Base-by-base conservation (phyloP, 2,888 invertebrate genomes). In the Polyploca ridens region DNA sequence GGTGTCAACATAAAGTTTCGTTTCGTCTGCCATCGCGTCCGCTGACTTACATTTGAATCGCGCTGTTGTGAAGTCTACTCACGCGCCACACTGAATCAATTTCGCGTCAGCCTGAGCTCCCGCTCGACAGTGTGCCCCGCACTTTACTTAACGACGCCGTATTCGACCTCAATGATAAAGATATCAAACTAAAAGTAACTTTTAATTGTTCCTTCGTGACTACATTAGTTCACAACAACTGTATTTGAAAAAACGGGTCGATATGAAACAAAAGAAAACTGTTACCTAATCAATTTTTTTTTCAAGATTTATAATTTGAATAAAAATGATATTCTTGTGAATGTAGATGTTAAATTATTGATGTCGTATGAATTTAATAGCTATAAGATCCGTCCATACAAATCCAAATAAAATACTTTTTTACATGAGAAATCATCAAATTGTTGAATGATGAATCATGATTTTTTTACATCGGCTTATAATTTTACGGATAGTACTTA, bases 51-150 rank as follows among this genome's bases (percentile, higher is more conserved):
- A 90, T 90, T 92, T 90, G 90, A 88, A 90, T 89, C 83, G 83
- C 75, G 74, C 68, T 69, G 79, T 87, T 87, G 79, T 81, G 84
- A 81, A 93, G 86, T 87, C 91, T 69, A 72, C 82, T 84, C 93
- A 93, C 93, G 93, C 92, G 84, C 72, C 77, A 78, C 85, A 87
- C 88, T 93, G 92, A 92, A 93, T 93, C 93, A 93, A 92, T 93
- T 93, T 89, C 87, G 84, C 87, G 90, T 90, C 90, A 88, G 88
- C 76, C 84, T 78, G 77, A 74, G 83, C 85, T 84, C 81, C 76
- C 66, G 81, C 85, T 76, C 84, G 85, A 83, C 85, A 83, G 76
- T 74, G 72, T 76, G 77, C 75, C 70, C 74, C 70, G 75, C 74
- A 77, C 74, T 87, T 78, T 72, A 80, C 72, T 80, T 82, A 72